phyloP scores from a whole-genome alignment of 2,113 vertebrate genomes.

The Paramisgurnus dabryanus region DNA sequence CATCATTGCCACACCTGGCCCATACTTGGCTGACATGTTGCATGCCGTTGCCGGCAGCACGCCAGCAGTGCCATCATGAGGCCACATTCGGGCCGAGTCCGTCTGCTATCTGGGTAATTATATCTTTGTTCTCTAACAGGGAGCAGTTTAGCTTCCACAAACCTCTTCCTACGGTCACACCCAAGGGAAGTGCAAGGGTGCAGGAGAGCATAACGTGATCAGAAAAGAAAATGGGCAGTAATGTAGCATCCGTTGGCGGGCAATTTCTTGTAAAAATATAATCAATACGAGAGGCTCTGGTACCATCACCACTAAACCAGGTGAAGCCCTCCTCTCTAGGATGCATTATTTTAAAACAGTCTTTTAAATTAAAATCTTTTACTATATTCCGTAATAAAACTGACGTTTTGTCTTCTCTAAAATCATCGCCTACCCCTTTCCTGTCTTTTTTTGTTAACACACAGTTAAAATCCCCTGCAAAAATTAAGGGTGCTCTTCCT shows the following conservation, averaged over 20 bases:
- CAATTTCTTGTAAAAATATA: background rate
- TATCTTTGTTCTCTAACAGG: constrained; percentile 8
- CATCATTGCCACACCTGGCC: no score
- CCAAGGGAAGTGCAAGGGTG: constrained; percentile 22
- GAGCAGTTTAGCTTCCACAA: constrained; percentile 48
- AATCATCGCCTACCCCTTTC: no score
- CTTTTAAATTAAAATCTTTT: background rate
- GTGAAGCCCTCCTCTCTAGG: constrained; percentile 27
- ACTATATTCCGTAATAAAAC: no score
- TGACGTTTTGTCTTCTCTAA: no score
- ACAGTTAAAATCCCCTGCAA: no score
- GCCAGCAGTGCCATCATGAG: no score
- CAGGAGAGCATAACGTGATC: constrained; percentile 2
- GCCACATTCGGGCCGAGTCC: no score
- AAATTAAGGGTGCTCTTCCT: background rate
- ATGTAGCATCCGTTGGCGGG: constrained; percentile 11
- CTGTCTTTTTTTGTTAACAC: no score
- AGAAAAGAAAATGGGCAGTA: constrained; percentile 34
- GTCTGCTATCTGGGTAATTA: no score
- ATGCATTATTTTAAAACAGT: constrained; percentile 7
- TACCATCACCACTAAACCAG: constrained; percentile 26
- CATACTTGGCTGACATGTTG: no score
- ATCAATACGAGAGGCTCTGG: constrained; percentile 18
- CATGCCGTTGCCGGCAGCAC: no score
- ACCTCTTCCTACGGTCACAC: constrained; percentile 23